phyloP scores from a whole-genome alignment of 53 echinoderm and acorn worm genomes.

The Pentamera pediparva region DNA sequence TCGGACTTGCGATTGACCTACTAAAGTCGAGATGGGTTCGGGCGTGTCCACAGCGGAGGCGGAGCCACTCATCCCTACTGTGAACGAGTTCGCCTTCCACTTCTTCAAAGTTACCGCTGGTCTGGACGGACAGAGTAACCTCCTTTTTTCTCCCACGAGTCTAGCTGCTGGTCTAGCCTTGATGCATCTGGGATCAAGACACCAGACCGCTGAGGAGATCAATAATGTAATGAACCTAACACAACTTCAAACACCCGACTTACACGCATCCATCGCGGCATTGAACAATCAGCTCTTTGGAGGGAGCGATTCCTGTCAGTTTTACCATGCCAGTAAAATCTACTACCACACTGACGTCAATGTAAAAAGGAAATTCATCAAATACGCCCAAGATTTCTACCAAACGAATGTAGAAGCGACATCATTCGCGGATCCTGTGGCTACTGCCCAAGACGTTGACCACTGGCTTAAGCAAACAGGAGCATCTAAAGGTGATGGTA shows the following conservation, averaged over 20 bases:
- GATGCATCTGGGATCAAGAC: conserved; percentile 70
- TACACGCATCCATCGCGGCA: conserved; percentile 61
- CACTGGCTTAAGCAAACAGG: conserved; percentile 72
- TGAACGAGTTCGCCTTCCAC: conserved; percentile 16
- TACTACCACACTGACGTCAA: conserved; percentile 47
- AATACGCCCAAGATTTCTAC: conserved; percentile 43
- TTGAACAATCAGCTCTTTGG: conserved; percentile 57
- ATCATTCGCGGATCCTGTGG: neutral
- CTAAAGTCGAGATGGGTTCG: conserved; percentile 17
- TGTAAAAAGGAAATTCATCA: conserved; percentile 59
- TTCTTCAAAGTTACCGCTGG: neutral
- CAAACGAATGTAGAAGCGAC: conserved; percentile 35
- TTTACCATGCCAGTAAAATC: conserved; percentile 72
- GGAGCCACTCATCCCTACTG: conserved; percentile 6
- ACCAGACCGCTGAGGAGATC: conserved; percentile 58
- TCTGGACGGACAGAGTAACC: neutral
- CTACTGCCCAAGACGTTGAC: conserved; percentile 37
- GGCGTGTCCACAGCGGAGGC: conserved; percentile 16
- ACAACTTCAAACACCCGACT: conserved; percentile 43
- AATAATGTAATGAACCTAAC: conserved; percentile 58
- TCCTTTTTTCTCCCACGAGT: conserved; percentile 30
- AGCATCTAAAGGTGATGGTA: conserved; percentile 46
- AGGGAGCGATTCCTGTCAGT: conserved; percentile 39
- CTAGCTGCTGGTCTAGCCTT: conserved; percentile 79
- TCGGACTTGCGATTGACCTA: no score